Evolutionary conservation across 2,797 vertebrate genomes (phyloP), one percentile per base, ranked within the genome.

Genomic region (Pelobates cultripes): DNA sequence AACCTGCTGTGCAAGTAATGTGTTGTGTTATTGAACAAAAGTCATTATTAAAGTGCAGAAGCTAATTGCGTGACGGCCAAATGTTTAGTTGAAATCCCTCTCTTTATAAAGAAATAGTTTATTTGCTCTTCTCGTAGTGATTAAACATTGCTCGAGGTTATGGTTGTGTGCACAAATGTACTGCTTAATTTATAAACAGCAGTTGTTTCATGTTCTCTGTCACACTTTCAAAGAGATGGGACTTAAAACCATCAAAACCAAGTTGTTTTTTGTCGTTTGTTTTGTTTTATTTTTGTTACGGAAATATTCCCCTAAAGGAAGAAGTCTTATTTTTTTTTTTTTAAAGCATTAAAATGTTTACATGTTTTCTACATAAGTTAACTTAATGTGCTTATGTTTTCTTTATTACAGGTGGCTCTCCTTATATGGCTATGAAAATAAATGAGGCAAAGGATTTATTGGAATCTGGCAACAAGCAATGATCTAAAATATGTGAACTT

Each of bases 361-460:
- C 3, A 12, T 51, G 5, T 57, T 12, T 57, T 57, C 55, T 51
- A 10, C 47, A 6, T 51, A 10, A 10, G 5, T 51, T 10, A 51
- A 6, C 47, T 51, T 51, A 51, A 51, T 51, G 47, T 3, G 10
- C 47, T 2, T 10, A 51, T 63, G 12, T 47, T 42, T 81, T 74
- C 90, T 70, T 87, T 55, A 78, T 88, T 77, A 85, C 82, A 99
- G 97, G 96, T 87, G 97, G 97, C 78, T 98, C 96, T 64, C 95
- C 95, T 0, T 98, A 96, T 88, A 89, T 99, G 57, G 96, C 96
- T 64, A 93, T 94, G 47, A 99, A 99, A 92, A 97, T 98, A 91
- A 98, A 97, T 53, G 96, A 98, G 92, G 97, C 96, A 63, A 99
- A 98, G 92, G 96, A 98, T 87, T 85, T 98, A 83, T 71, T 98